These are phyloP conservation scores for Apostichopus parvimensis DNA, from an alignment of 35 echinoderm and acorn worm species.

Conservation along the genomic window DNA sequence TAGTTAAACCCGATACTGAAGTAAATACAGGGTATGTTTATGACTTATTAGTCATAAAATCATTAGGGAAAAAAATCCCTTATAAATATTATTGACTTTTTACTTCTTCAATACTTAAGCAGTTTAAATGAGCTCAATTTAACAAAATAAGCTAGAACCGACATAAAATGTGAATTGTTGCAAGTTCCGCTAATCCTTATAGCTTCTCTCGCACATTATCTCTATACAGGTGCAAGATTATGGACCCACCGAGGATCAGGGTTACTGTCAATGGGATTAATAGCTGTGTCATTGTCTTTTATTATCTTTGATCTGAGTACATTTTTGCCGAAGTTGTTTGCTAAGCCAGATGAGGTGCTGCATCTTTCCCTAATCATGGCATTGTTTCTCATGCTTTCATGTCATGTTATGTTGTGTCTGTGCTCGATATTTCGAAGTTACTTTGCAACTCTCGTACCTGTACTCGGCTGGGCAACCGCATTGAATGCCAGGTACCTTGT, in stretches of 20 bases:
- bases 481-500: conserved; percentile 4
- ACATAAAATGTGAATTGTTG: too few relatives aligned
- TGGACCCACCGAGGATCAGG: background rate
- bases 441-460: background rate
- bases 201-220: too few relatives aligned
- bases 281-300: background rate
- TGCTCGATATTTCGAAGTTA: background rate
- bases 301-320: background rate
- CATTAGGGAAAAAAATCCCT: too few relatives aligned
- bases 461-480: background rate
- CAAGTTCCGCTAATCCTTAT: too few relatives aligned
- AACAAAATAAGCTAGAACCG: too few relatives aligned
- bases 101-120: too few relatives aligned
- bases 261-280: background rate
- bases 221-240: background rate
- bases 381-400: background rate
- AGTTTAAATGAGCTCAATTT: too few relatives aligned
- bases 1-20: too few relatives aligned
- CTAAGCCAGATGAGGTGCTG: background rate
- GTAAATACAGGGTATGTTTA: too few relatives aligned
- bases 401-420: background rate
- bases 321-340: background rate
- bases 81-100: too few relatives aligned
- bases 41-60: too few relatives aligned
- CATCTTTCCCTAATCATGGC: background rate